A percentile compares a stretch with the other conserved stretches of the same genome.
phyloP scores from a whole-genome alignment of 2,797 vertebrate species.

The Rhinophrynus dorsalis region DNA sequence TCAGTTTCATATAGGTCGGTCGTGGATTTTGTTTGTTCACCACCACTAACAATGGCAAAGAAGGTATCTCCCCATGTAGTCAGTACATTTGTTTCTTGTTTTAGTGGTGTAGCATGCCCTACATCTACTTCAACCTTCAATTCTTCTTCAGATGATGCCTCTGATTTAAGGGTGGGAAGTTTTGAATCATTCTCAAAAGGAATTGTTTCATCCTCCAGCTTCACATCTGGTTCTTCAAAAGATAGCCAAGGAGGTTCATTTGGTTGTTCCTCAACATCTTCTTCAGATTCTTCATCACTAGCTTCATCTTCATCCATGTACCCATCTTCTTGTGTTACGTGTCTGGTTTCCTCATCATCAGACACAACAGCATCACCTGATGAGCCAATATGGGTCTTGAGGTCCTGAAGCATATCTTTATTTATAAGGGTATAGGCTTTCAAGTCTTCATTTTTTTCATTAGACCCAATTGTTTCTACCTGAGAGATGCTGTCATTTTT shows the following conservation, averaged over 20 bases:
- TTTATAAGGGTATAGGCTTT: constrained; percentile 65
- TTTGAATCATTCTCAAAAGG: constrained; percentile 18
- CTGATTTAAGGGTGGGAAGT: neutral
- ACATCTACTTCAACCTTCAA: neutral
- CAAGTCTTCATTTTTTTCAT: constrained; percentile 56
- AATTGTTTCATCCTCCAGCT: constrained; percentile 33
- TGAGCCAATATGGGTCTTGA: constrained; percentile 80
- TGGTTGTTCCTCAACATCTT: constrained; percentile 51
- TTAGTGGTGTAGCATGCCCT: constrained; percentile 49
- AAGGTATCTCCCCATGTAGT: constrained; percentile 64
- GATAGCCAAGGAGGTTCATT: constrained; percentile 69
- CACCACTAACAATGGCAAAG: constrained; percentile 69
- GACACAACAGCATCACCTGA: constrained; percentile 83
- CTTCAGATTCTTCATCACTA: constrained; percentile 50
- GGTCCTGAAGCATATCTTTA: constrained; percentile 65
- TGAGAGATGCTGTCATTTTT: constrained; percentile 65
- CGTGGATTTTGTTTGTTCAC: constrained; percentile 49
- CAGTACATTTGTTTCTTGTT: constrained; percentile 54
- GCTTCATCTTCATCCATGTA: constrained; percentile 65
- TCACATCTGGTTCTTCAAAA: constrained; percentile 53
- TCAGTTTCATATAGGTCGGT: constrained; percentile 56
- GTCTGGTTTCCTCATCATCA: constrained; percentile 79
- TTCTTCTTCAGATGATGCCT: neutral
- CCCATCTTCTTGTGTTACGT: constrained; percentile 73
- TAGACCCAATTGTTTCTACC: constrained; percentile 51